phyloP scores from a whole-genome alignment of 2,113 vertebrate species.

The Taurulus bubalis region DNA sequence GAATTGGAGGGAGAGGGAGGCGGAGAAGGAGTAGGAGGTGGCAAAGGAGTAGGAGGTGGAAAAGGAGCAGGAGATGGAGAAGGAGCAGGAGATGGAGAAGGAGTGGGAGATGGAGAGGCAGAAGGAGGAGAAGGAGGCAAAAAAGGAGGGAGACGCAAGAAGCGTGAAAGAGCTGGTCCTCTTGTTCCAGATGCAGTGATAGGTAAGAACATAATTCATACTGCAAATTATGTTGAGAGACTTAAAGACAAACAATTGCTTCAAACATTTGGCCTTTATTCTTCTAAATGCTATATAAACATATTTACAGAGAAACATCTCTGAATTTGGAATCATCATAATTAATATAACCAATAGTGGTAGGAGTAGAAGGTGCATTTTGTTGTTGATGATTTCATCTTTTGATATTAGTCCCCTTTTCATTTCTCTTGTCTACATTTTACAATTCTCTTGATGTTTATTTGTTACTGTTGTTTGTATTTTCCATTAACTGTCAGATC shows the following conservation, averaged over 20 bases:
- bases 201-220: slow-evolving; percentile 70
- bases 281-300: no score
- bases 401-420: neutral
- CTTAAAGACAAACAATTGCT: neutral
- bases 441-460: neutral
- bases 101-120: neutral
- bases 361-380: neutral
- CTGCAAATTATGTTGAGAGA: neutral
- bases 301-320: neutral
- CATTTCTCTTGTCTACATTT: neutral
- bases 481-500: slow-evolving; percentile 19
- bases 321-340: neutral
- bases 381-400: neutral
- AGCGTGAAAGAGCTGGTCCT: slow-evolving; percentile 52
- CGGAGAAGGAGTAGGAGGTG: neutral
- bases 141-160: slow-evolving; percentile 53
- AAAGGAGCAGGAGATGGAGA: neutral
- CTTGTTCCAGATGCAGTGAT: slow-evolving; percentile 65
- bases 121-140: neutral
- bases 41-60: neutral
- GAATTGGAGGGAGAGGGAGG: neutral
- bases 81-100: slow-evolving; percentile 19
- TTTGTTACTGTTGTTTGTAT: slow-evolving; percentile 7
- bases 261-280: neutral
- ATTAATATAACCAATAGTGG: neutral